These are phyloP conservation scores for Chironomus striatipennis DNA, from an alignment of 1,140 invertebrate genomes.

Conservation along the genomic window DNA sequence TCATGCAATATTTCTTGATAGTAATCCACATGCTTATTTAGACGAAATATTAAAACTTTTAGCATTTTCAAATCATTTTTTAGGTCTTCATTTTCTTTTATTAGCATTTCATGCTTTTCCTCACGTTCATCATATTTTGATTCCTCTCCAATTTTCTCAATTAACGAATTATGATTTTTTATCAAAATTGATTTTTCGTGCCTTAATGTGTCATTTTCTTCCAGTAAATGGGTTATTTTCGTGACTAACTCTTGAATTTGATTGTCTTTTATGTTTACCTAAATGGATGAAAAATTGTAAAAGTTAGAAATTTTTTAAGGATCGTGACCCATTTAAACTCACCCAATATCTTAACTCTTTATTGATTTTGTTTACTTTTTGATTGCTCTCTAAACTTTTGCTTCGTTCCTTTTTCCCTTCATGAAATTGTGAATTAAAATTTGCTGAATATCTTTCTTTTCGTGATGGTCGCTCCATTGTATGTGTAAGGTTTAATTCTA, in stretches of 20 bases:
- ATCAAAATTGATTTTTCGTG: slow-evolving; percentile 27
- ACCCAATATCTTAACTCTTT: slow-evolving; percentile 16
- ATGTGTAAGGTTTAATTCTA: too few species aligned
- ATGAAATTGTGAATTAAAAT: not conserved
- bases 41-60: slow-evolving; percentile 55
- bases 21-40: slow-evolving; percentile 56
- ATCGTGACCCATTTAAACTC: not conserved
- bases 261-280: slow-evolving; percentile 39
- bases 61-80: slow-evolving; percentile 52
- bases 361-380: not conserved
- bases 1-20: slow-evolving; percentile 53
- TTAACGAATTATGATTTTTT: slow-evolving; percentile 29
- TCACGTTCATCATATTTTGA: slow-evolving; percentile 32
- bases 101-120: slow-evolving; percentile 37
- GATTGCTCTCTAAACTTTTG: not conserved
- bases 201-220: slow-evolving; percentile 35
- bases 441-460: not conserved
- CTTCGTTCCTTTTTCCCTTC: not conserved
- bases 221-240: slow-evolving; percentile 33
- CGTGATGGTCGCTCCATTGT: too few species aligned
- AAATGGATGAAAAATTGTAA: not conserved
- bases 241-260: slow-evolving; percentile 37
- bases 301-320: too few species aligned
- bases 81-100: slow-evolving; percentile 44
- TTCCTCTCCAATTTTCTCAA: not conserved